Percentiles rank a stretch among this genome's conserved stretches.
phyloP scores from a whole-genome alignment of 2,797 vertebrate genomes.

The Mormyrus hasselquistii region DNA sequence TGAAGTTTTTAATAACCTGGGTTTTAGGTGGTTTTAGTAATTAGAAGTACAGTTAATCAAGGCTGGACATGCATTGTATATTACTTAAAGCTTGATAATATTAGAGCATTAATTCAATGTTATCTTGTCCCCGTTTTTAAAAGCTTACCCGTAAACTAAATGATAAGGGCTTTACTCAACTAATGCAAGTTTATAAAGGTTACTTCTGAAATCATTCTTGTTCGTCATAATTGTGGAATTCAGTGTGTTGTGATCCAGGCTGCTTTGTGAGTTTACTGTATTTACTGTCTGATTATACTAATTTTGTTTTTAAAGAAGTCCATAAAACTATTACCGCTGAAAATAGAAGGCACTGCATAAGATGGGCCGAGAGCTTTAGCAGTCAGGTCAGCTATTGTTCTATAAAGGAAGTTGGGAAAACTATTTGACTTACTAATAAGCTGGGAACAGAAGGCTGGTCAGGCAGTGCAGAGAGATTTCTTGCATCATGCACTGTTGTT shows the following conservation, averaged over 20 bases:
- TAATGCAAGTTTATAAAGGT: not conserved
- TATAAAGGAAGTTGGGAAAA: not conserved
- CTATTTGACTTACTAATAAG: not conserved
- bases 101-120: not conserved
- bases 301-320: not conserved
- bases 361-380: not conserved
- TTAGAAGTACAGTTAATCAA: not conserved
- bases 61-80: not conserved
- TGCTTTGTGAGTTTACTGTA: not conserved
- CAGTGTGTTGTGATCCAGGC: not conserved
- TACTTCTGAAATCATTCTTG: not conserved
- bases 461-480: not conserved
- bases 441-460: not conserved
- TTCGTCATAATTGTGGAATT: not conserved
- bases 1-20: not conserved
- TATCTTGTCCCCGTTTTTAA: not conserved
- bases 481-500: not conserved
- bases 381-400: not conserved
- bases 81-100: not conserved
- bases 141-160: not conserved
- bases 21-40: not conserved
- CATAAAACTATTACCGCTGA: not conserved
- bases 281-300: not conserved
- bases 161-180: not conserved
- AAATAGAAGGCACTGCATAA: not conserved